Evolutionary conservation across 1,140 invertebrate species (phyloP), one percentile per base, ranked within the genome.

Genomic region (Tribolium castaneum): DNA sequence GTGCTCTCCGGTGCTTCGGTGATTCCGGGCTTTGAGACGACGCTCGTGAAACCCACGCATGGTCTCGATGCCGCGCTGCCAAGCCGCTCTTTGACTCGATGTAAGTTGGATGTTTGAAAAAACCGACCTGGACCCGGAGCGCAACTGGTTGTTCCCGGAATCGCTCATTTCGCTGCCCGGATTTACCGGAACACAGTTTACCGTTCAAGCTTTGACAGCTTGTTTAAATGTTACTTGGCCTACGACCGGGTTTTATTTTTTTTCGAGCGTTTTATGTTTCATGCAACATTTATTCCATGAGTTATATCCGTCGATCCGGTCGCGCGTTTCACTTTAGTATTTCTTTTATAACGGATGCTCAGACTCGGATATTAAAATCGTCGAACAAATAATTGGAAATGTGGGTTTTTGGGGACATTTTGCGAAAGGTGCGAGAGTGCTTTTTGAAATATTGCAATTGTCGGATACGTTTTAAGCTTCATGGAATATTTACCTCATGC

Each of bases 1-100:
- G 78, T 79, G 78, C 78, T 79, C 78, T 77, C 75, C 75, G 75
- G 78, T 77, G 51, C 54, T 51, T 74, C 70, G 45, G 19, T 19
- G 25, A 75, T 51, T 71, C 62, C 75, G 70, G 74, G 52, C 19
- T 13, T n/a, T 75, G 45, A 72, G 6, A 13, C 35, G n/a, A 22
- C 52, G 45, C 34, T 13, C 5, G 10, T 16, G 52, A 2, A 12
- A 45, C 51, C 34, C 3, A 34, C 75, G 70, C 75, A 70, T 45
- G 75, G n/a, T 71, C 39, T n/a, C 59, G 50, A 30, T 22, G 45
- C 19, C 35, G 39, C 39, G 39, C 9, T 45, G 1, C 6, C 25
- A 54, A 39, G n/a, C 7, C 39, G 7, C n/a, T 10, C 39, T 45
- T 9, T 10, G n/a, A 45, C n/a, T 45, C 35, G 16, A 35, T 25